Evolutionary conservation across 2,888 invertebrate species (phyloP), one percentile per base, ranked within the genome.

Genomic region (Aspidiotus rigidus): DNA sequence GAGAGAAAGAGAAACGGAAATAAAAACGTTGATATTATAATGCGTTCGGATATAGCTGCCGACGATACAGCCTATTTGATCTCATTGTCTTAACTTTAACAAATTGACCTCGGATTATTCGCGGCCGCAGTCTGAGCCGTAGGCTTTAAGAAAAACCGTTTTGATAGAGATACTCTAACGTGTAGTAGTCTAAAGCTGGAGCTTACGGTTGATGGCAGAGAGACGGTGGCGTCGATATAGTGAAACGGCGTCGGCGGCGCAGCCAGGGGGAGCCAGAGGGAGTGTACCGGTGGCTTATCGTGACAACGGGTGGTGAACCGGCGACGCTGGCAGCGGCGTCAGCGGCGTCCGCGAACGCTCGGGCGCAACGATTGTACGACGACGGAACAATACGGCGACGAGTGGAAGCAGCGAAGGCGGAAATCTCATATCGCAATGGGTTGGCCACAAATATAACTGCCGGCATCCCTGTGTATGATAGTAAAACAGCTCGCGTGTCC

Each of bases 41-140:
- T 66, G 59, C 66, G 66, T 66, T 66, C 49, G 66, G 66, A 66
- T 66, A 66, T 66, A 66, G 66, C 56, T 57, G 66, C 56, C 66
- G 66, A 59, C 59, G 66, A 66, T 59, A 66, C 66, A 66, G 66
- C 66, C 66, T 66, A 66, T 66, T 66, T 66, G 66, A 66, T 66
- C 66, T 66, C 66, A 66, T 66, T 66, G 66, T 66, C 66, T 66
- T 66, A 66, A 66, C 66, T 66, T 66, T 71, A 71, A 71, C 71
- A 71, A 71, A 71, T 71, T 71, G 71, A 71, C 71, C 71, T 71
- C 71, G 70, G 71, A 71, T 71, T 71, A 70, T 71, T 67, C 63
- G 70, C 69, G 69, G 67, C 70, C 71, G 71, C 71, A 70, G 71
- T 71, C 70, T 71, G 71, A 69, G 71, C 71, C 71, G 66, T 66